Evolutionary conservation across 2,888 invertebrate species (phyloP).

Genomic region (Acronicta leporina): DNA sequence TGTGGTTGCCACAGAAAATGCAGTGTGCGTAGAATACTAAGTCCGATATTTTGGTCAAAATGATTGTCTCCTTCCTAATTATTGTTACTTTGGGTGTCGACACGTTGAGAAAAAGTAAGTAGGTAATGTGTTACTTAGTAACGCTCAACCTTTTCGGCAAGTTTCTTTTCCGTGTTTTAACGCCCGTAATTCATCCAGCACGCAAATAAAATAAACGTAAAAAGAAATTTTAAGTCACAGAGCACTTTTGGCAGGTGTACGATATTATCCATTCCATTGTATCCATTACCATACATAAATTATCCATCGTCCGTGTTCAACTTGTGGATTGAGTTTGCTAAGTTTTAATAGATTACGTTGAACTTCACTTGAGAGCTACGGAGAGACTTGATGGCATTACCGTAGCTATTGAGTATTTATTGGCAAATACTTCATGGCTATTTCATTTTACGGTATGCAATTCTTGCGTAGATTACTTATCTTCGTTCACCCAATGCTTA

Average conservation of each 20-base stretch:
- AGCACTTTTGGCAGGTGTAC: neutral
- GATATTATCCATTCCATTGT: too few species aligned
- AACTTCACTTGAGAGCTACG: neutral
- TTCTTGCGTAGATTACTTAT: slow-evolving; percentile 16
- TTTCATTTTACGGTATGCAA: slow-evolving; percentile 4
- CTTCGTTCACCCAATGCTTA: slow-evolving; percentile 33
- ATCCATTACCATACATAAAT: slow-evolving; percentile 3
- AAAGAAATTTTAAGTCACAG: neutral
- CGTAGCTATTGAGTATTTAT: slow-evolving; percentile 13
- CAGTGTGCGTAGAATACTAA: too few species aligned
- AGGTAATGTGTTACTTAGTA: too few species aligned
- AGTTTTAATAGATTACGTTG: slow-evolving; percentile 25
- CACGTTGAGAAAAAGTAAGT: too few species aligned
- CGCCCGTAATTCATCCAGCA: neutral
- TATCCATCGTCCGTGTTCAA: neutral
- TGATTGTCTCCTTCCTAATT: too few species aligned
- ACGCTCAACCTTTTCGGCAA: too few species aligned
- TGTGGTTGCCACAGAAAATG: too few species aligned
- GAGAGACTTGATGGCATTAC: slow-evolving; percentile 7
- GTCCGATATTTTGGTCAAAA: too few species aligned
- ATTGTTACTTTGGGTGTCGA: too few species aligned
- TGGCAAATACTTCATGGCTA: slow-evolving; percentile 16
- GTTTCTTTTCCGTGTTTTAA: neutral
- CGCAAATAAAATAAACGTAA: neutral
- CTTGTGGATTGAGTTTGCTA: neutral